Evolutionary conservation across 1,140 invertebrate species (phyloP).

Genomic region (Phortica variegata): DNA sequence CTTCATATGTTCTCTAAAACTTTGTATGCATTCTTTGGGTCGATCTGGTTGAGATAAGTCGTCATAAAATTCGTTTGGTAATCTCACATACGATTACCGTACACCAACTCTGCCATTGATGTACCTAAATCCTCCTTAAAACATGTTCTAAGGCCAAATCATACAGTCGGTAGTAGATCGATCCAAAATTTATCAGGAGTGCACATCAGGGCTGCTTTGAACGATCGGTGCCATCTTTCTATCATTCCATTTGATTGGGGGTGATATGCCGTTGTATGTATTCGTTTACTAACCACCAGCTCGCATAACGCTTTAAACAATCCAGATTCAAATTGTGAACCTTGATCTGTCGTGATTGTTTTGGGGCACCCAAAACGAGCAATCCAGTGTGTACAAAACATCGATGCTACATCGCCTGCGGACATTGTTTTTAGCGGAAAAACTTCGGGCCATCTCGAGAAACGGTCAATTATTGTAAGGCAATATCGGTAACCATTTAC

Average conservation of each 20-base stretch:
- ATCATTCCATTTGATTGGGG: slow-evolving; percentile 43
- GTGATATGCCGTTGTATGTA: slow-evolving; percentile 43
- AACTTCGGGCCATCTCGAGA: slow-evolving; percentile 53
- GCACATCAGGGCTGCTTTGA: slow-evolving; percentile 45
- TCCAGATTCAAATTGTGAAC: slow-evolving; percentile 38
- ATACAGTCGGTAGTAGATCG: slow-evolving; percentile 26
- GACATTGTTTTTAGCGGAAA: slow-evolving; percentile 42
- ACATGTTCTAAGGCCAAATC: background rate
- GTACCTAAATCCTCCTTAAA: slow-evolving; percentile 4
- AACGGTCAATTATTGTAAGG: slow-evolving; percentile 37
- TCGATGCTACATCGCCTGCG: slow-evolving; percentile 29
- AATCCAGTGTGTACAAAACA: slow-evolving; percentile 39
- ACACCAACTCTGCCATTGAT: background rate
- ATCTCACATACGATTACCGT: no score
- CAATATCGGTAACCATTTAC: slow-evolving; percentile 20
- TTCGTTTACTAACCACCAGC: slow-evolving; percentile 19
- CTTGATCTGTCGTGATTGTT: slow-evolving; percentile 42
- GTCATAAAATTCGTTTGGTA: background rate
- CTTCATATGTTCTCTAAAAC: background rate
- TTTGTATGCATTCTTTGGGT: no score
- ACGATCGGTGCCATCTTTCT: slow-evolving; percentile 42
- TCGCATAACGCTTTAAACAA: slow-evolving; percentile 24
- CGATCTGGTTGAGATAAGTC: background rate
- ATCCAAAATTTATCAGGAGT: slow-evolving; percentile 27
- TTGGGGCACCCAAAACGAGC: slow-evolving; percentile 23